Conservation (phyloP, 2,113 vertebrate genomes). For the Donacobius atricapilla region DNA sequence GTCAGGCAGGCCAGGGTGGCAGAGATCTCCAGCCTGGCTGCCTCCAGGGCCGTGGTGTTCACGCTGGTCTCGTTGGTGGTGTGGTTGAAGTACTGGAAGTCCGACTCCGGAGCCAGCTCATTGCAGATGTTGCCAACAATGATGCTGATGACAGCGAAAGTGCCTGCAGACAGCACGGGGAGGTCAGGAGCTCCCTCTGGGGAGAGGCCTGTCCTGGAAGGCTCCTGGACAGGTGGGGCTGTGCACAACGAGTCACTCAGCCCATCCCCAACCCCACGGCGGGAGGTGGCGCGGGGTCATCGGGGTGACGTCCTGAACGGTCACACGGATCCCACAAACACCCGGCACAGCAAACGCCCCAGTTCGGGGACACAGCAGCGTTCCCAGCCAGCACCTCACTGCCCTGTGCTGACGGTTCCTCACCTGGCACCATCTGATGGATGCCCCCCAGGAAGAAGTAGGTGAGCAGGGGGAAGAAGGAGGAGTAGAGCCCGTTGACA, state of each 20-base stretch:
- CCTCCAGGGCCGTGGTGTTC: constrained; percentile 78
- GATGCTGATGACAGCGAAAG: constrained; percentile 92
- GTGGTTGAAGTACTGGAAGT: constrained; percentile 80
- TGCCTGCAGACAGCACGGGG: constrained; percentile 69
- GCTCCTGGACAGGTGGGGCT: background rate
- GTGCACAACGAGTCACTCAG: background rate
- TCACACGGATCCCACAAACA: rapidly evolving
- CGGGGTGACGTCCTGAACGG: background rate
- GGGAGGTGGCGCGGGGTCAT: rapidly evolving
- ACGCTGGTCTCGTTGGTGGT: constrained; percentile 73
- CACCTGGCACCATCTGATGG: constrained; percentile 95
- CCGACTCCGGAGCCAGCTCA: constrained; percentile 80
- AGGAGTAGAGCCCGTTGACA: constrained; percentile 91
- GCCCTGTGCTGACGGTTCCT: background rate
- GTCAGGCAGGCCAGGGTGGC: constrained; percentile 90
- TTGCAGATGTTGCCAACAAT: constrained; percentile 88
- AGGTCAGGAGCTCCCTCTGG: background rate
- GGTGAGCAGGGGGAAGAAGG: constrained; percentile 87
- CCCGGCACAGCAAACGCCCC: rapidly evolving
- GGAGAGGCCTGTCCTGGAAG: background rate
- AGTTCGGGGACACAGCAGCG: rapidly evolving
- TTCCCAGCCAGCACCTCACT: background rate
- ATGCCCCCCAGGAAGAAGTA: constrained; percentile 89
- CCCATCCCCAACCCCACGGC: background rate
- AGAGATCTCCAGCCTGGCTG: constrained; percentile 82